phyloP scores from a whole-genome alignment of 1,140 invertebrate genomes.

The Bombus fervidus region DNA sequence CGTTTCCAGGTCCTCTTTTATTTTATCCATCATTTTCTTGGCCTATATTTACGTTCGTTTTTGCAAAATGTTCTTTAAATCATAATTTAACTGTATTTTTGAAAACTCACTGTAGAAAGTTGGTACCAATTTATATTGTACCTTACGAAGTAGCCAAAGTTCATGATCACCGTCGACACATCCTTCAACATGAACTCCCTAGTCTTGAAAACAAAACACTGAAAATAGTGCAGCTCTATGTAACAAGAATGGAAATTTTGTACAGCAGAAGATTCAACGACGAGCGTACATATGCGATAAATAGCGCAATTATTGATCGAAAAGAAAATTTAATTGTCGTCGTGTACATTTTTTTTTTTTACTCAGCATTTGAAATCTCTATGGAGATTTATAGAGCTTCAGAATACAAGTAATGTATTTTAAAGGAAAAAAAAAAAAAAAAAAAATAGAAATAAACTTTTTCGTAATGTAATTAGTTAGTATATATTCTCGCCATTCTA shows the following conservation, averaged over 20 bases:
- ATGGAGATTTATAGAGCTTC: not conserved
- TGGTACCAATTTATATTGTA: not conserved
- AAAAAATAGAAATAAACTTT: not conserved
- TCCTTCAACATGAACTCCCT: not conserved
- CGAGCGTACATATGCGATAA: too few relatives aligned
- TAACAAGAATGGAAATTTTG: not conserved
- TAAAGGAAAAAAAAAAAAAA: not conserved
- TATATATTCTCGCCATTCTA: not conserved
- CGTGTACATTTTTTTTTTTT: too few relatives aligned
- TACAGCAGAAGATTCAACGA: not conserved
- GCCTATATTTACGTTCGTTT: not conserved
- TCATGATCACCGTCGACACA: not conserved
- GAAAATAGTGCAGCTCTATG: not conserved
- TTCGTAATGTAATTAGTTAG: not conserved
- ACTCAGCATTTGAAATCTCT: not conserved
- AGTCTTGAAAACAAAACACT: not conserved
- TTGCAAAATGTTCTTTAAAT: not conserved
- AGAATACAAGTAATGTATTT: not conserved
- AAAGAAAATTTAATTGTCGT: too few relatives aligned
- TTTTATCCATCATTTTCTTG: slow-evolving; percentile 20
- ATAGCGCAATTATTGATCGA: too few relatives aligned
- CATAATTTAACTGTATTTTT: not conserved
- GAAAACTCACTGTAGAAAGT: not conserved
- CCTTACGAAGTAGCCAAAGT: not conserved
- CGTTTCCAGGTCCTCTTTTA: not conserved